Evolutionary conservation across 2,888 invertebrate genomes (phyloP), one percentile per base, ranked within the genome.

Genomic region (Troilus luridus): DNA sequence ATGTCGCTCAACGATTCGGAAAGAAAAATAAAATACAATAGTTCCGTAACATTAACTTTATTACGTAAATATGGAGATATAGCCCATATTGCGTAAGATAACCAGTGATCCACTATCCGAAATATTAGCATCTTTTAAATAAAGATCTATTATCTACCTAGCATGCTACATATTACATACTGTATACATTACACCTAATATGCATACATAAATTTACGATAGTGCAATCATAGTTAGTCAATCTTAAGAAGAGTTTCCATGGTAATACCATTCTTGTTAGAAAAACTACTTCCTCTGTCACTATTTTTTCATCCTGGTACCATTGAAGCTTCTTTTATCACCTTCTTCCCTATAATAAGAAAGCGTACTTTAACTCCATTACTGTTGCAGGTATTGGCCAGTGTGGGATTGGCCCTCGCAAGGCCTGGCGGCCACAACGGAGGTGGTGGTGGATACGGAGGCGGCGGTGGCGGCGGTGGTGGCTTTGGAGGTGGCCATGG

Each of bases 321-420:
- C 0, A n/a, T 21, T 7, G 1, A 64, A n/a, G 1, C 3, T 64
- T 64, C 10, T 9, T 1, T 64, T 60, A 17, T 3, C 5, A 5
- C 12, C n/a, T 64, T 64, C 0, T 64, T 41, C n/a, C 5, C 41
- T 41, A 5, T 41, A 41, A 41, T 41, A 41, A 41, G 41, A 3
- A 41, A 41, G 5, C n/a, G 21, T 64, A 64, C n/a, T 64, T 21
- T 5, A 64, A 58, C 24, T 62, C 19, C 5, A 41, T 88, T 88
- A 24, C 27, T 90, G 67, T 93, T 92, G 41, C 93, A 94, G 94
- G 92, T 94, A 62, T 91, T 94, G 91, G 93, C 93, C 92, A 93
- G 93, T 72, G 92, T 94, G 72, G 93, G 93, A 91, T 93, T 93
- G 89, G 94, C 93, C 10, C 92, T 93, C 27, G 93, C 93, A 81